Evolutionary conservation across 2,888 invertebrate genomes (phyloP).

Genomic region (Phyto melanocephala): DNA sequence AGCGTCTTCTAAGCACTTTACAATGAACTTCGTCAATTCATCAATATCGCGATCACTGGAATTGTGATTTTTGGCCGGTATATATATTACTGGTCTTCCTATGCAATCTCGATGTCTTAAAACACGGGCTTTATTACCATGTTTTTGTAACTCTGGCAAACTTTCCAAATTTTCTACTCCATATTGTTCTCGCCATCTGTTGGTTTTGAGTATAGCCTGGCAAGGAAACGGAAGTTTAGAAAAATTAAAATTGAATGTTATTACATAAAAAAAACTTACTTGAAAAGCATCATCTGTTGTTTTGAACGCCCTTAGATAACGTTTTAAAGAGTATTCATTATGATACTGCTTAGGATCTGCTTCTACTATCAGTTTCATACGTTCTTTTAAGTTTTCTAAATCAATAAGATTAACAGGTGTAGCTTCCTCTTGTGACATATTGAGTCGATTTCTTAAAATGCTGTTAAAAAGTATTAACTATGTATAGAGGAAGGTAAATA

Average conservation of each 20-base stretch:
- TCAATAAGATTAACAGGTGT: constrained; percentile 82
- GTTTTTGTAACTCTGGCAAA: constrained; percentile 80
- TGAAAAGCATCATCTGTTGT: constrained; percentile 87
- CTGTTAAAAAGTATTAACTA: too few relatives aligned
- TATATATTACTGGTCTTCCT: constrained; percentile 88
- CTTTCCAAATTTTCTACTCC: constrained; percentile 82
- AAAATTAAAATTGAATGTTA: not conserved
- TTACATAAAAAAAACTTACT: constrained; percentile 78
- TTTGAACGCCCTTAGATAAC: constrained; percentile 87
- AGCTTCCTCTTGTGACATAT: constrained; percentile 76
- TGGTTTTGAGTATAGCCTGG: constrained; percentile 87
- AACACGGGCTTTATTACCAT: constrained; percentile 84
- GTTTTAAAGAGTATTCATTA: constrained; percentile 85
- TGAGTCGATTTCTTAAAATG: constrained; percentile 61
- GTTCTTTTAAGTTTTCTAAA: constrained; percentile 83
- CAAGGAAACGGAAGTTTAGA: constrained; percentile 72
- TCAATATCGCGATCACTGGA: constrained; percentile 86
- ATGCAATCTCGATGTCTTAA: constrained; percentile 85
- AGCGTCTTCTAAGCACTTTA: constrained; percentile 87
- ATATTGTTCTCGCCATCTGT: constrained; percentile 88
- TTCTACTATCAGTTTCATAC: constrained; percentile 86
- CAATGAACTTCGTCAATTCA: constrained; percentile 88
- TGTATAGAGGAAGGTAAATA: too few relatives aligned
- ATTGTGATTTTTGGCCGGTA: constrained; percentile 87
- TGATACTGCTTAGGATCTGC: constrained; percentile 88